phyloP scores from a whole-genome alignment of 2,888 invertebrate genomes.

The Diaphora mendica region DNA sequence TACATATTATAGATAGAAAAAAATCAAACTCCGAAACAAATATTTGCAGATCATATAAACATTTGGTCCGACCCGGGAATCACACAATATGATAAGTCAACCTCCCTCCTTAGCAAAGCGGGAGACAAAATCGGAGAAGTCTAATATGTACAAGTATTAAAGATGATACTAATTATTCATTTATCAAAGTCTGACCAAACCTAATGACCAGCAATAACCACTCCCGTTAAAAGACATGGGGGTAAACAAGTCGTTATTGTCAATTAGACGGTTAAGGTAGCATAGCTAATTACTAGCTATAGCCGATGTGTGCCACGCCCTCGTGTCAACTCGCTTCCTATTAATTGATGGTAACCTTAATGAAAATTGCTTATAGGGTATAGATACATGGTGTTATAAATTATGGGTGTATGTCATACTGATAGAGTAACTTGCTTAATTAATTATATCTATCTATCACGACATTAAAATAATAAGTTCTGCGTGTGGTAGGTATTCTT shows the following conservation, averaged over 20 bases:
- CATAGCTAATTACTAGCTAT: conserved; percentile 67
- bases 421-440: conserved; percentile 7
- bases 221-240: conserved; percentile 37
- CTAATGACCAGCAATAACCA: conserved; percentile 45
- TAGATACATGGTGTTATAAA: conserved; percentile 13
- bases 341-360: conserved; percentile 76
- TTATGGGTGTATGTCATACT: conserved; percentile 15
- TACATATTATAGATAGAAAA: no score
- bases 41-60: no score
- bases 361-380: conserved; percentile 69
- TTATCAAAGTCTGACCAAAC: conserved; percentile 16
- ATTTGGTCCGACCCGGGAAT: no score
- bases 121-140: no score
- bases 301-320: conserved; percentile 64
- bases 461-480: background rate
- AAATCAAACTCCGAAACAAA: no score
- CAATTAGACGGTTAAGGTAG: conserved; percentile 44
- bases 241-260: conserved; percentile 59
- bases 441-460: conserved; percentile 5
- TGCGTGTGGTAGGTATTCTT: background rate
- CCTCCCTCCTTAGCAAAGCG: no score
- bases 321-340: conserved; percentile 69
- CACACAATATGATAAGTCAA: no score
- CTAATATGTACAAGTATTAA: background rate
- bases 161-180: background rate